Conservation (phyloP, 2,797 vertebrate genomes). For the Cyprinodon diabolis region DNA sequence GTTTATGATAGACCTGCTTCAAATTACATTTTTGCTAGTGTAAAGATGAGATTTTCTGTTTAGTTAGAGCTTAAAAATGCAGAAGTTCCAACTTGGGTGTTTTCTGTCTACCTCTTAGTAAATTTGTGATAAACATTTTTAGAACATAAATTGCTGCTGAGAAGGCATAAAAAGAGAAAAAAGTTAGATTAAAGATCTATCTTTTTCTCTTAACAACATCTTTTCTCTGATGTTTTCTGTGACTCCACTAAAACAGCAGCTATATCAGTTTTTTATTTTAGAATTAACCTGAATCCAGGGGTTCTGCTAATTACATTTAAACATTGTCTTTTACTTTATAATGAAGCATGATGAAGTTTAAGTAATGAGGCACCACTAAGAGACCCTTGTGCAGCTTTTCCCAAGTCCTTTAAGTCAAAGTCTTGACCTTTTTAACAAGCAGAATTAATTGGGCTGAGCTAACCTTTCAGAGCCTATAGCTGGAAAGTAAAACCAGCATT, state of each 20-base stretch:
- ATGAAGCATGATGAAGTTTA: conserved; percentile 76
- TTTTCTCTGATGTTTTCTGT: conserved; percentile 14
- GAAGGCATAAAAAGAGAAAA: too few relatives aligned
- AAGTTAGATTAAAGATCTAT: too few relatives aligned
- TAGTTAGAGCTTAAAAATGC: not conserved
- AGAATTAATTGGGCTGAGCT: conserved; percentile 81
- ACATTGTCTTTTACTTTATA: conserved; percentile 70
- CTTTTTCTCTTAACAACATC: not conserved
- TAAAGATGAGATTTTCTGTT: not conserved
- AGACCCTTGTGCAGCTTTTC: conserved; percentile 61
- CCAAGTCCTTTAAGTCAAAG: conserved; percentile 73
- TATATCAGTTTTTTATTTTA: conserved; percentile 20
- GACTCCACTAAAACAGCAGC: conserved; percentile 5
- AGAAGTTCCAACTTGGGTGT: too few relatives aligned
- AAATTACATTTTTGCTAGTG: not conserved
- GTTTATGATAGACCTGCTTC: not conserved
- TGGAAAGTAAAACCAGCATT: conserved; percentile 67
- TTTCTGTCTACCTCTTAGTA: too few relatives aligned
- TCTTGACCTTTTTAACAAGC: conserved; percentile 84
- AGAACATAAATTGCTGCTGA: too few relatives aligned
- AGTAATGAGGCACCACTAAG: conserved; percentile 74
- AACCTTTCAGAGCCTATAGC: conserved; percentile 79
- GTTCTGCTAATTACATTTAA: conserved; percentile 68
- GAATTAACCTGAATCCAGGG: conserved; percentile 15
- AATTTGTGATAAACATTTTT: too few relatives aligned